Base-by-base conservation (phyloP, 1,140 invertebrate genomes). In the Calephelis nemesis region DNA sequence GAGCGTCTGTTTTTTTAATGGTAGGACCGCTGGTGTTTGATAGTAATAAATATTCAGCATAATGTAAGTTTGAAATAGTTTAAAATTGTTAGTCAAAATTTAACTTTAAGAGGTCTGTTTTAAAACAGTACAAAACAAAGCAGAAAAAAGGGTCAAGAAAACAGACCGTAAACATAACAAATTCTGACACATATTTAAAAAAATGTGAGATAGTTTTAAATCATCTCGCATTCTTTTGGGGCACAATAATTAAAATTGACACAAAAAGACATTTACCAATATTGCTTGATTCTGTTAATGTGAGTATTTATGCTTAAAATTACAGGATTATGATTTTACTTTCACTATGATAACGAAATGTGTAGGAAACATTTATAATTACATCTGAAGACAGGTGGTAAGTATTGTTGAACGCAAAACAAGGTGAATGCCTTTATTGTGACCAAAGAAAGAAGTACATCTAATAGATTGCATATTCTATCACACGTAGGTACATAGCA, bases 401-500 rank as follows among this genome's bases (percentile, higher is more conserved):
- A 12, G 9, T n/a, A 58, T 45, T 45, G 8, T 9, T 45, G 30
- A 40, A 60, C 54, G 6, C 9, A 7, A 39, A 60, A 60, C 9
- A 39, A 45, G 42, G 54, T 40, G 30, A 60, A 60, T n/a, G 54
- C 19, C 39, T 39, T 19, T 60, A 40, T 30, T 58, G 30, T 40
- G 39, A 30, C 54, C 11, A 60, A 58, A 30, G 11, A 39, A 60
- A 39, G 12, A 60, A 30, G 64, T 75, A 77, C 65, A 67, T 63
- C 67, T 68, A 68, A 39, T 54, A 67, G 65, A 67, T 58, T 54
- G 54, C 65, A 54, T 58, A 67, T 45, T 54, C 52, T 66, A 66
- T 54, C 52, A 66, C 65, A 67, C 42, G 65, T 67, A 67, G 65
- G 73, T 67, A 75, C 74, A 69, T 74, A 69, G 70, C 76, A 78